Evolutionary conservation across 2,888 invertebrate species (phyloP).

Genomic region (Laothoe populi): DNA sequence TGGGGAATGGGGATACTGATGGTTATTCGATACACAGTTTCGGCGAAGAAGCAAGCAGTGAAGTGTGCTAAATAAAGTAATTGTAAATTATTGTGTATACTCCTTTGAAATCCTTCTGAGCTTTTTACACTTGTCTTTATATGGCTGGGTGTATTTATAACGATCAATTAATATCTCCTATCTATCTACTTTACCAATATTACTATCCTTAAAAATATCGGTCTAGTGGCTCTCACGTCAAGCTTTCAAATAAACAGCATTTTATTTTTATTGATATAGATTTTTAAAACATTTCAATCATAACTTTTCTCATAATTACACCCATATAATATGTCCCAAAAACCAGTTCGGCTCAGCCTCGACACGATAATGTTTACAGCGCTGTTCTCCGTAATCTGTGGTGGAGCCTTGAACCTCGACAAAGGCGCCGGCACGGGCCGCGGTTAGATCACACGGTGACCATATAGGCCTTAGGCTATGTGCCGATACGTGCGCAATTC

Average conservation of each 20-base stretch:
- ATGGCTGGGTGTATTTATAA: neutral
- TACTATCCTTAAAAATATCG: no score
- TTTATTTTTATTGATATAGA: neutral
- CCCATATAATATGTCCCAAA: slow-evolving; percentile 21
- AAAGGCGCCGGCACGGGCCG: slow-evolving; percentile 27
- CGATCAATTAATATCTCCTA: neutral
- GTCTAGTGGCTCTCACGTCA: no score
- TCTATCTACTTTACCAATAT: no score
- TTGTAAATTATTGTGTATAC: no score
- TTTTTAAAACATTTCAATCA: neutral
- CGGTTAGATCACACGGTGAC: slow-evolving; percentile 47
- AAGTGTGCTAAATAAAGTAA: no score
- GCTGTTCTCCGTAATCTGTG: slow-evolving; percentile 28
- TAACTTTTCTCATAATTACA: neutral
- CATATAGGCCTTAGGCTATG: slow-evolving; percentile 38
- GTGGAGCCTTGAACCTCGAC: slow-evolving; percentile 22
- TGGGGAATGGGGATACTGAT: no score
- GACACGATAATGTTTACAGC: slow-evolving; percentile 18
- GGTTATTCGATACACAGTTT: no score
- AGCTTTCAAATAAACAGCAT: no score
- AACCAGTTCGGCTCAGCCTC: slow-evolving; percentile 21
- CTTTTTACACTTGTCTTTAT: neutral
- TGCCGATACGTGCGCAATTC: neutral
- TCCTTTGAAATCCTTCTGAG: no score
- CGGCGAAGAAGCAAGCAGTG: no score